Evolutionary conservation across 2,888 invertebrate species (phyloP).

Genomic region (Stratiomys singularior): DNA sequence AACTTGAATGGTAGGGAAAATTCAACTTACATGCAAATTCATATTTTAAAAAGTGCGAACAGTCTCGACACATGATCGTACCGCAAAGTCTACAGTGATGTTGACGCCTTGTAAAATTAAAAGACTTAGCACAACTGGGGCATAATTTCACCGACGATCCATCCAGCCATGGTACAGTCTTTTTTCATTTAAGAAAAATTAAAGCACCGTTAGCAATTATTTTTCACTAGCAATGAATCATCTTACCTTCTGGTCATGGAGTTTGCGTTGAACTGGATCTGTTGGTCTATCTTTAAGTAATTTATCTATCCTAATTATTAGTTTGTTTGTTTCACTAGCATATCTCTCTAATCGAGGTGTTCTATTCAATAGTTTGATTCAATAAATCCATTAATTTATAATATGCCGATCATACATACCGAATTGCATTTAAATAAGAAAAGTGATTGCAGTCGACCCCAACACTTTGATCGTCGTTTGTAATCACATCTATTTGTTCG

Average conservation of each 20-base stretch:
- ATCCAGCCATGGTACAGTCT: conserved; percentile 91
- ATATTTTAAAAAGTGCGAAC: conserved; percentile 85
- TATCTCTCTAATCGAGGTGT: conserved; percentile 83
- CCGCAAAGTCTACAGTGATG: conserved; percentile 98
- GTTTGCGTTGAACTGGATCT: conserved; percentile 78
- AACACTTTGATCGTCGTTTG: conserved; percentile 64
- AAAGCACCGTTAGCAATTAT: conserved; percentile 43
- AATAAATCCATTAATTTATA: background rate
- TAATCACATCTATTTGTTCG: conserved; percentile 58
- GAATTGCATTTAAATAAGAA: conserved; percentile 78
- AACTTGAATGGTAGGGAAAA: too few species aligned
- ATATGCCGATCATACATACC: conserved; percentile 63
- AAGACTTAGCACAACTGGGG: conserved; percentile 89
- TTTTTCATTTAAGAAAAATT: conserved; percentile 53
- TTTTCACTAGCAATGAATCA: conserved; percentile 6
- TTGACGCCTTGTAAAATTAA: conserved; percentile 87
- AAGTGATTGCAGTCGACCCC: conserved; percentile 70
- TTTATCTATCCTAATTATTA: conserved; percentile 92
- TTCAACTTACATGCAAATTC: conserved; percentile 78
- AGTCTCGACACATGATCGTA: conserved; percentile 90
- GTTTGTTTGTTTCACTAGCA: conserved; percentile 94
- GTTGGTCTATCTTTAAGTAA: conserved; percentile 83
- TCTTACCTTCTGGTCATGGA: conserved; percentile 74
- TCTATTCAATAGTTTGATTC: conserved; percentile 62
- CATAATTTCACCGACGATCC: conserved; percentile 90